Evolutionary conservation across 2,797 vertebrate genomes (phyloP).

Genomic region (Sebastes diaconus): DNA sequence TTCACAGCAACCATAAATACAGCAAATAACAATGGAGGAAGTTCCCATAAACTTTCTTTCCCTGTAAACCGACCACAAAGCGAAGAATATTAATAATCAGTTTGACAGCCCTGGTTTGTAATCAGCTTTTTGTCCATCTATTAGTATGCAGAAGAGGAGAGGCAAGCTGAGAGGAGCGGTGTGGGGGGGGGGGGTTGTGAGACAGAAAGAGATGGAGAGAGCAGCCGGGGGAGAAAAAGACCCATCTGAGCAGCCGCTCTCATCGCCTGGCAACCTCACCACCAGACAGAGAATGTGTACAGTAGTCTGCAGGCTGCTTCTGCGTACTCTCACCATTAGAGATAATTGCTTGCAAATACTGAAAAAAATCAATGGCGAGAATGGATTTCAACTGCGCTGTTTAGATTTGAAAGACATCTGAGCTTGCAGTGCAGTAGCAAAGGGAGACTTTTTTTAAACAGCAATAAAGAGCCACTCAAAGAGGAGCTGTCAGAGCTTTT

Average conservation of each 20-base stretch:
- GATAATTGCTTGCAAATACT: slow-evolving; percentile 59
- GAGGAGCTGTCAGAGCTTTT: slow-evolving; percentile 7
- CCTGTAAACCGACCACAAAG: slow-evolving; percentile 7
- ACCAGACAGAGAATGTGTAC: slow-evolving; percentile 72
- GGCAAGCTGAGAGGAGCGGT: slow-evolving; percentile 48
- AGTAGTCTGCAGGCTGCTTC: slow-evolving; percentile 60
- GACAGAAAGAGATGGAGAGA: slow-evolving; percentile 58
- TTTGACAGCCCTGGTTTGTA: slow-evolving; percentile 60
- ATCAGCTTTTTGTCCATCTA: slow-evolving; percentile 54
- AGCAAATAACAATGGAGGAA: slow-evolving; percentile 24
- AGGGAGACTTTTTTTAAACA: not conserved
- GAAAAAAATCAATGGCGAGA: slow-evolving; percentile 10
- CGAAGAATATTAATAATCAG: slow-evolving; percentile 63
- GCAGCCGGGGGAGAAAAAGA: slow-evolving; percentile 40
- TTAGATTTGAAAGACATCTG: not conserved
- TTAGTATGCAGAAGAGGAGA: slow-evolving; percentile 77
- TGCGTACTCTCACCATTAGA: slow-evolving; percentile 50
- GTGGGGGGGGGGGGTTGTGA: slow-evolving; percentile 53
- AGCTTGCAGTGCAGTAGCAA: not conserved
- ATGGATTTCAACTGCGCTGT: not conserved
- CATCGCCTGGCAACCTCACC: slow-evolving; percentile 79
- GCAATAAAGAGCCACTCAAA: slow-evolving; percentile 5
- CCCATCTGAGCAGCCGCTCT: slow-evolving; percentile 38
- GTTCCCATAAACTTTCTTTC: slow-evolving; percentile 29
- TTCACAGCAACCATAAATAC: slow-evolving; percentile 27